Evolutionary conservation across 2,888 invertebrate genomes (phyloP), one percentile per base, ranked within the genome.

Genomic region (Ophioninae sp.): DNA sequence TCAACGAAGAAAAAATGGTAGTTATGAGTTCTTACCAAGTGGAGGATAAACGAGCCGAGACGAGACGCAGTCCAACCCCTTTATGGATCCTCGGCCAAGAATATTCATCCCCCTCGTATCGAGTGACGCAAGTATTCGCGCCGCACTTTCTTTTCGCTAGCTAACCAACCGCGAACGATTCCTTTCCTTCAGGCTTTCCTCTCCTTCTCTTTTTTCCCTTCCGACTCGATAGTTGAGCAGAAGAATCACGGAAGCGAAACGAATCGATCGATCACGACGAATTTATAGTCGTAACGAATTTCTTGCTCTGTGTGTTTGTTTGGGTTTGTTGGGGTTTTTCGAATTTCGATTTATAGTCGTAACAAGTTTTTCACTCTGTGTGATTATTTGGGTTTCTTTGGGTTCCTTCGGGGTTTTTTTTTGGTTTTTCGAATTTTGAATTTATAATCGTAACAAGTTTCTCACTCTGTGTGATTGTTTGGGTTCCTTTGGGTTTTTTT

Each of bases 61-160:
- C 67, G 41, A 64, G 72, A 76, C 44, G 39, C 8, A 30, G 13
- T 22, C 37, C 68, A n/a, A 58, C 51, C 1, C 68, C 76, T 8
- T 44, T 44, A 59, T 84, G 84, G 84, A 64, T 76, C 2, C 79
- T 77, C 8, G 64, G 71, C 23, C 78, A 63, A 17, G 63, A 77
- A 73, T 72, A 71, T 37, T 81, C 81, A 3, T 71, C 82, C 22
- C 56, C 84, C 0, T 72, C 58, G 20, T 56, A 75, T 7, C 79
- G 76, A 37, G 22, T 73, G 39, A 77, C 68, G 84, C 73, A 75
- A 84, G 84, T 84, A 81, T 84, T 72, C 56, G 30, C 59, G 10
- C 59, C n/a, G n/a, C n/a, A 8, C 58, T 44, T 61, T 58, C 9
- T 20, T 61, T 44, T 44, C 44, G 17, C 41, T 0, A 23, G 39